Percentiles rank a stretch among this genome's conserved stretches.
Conservation (phyloP, 2,113 vertebrate genomes). For the Oreochromis niloticus region DNA sequence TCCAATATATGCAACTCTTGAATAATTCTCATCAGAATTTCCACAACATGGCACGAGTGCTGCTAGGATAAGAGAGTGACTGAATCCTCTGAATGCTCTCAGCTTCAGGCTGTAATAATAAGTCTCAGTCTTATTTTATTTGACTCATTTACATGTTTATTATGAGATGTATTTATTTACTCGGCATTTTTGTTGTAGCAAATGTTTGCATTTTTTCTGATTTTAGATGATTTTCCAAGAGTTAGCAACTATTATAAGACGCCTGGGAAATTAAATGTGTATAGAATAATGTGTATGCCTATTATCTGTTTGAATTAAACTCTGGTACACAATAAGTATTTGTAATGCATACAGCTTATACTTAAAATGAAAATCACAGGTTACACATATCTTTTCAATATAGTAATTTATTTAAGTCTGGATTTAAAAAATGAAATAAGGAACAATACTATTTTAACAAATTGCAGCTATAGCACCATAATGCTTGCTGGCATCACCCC, state of each 20-base stretch:
- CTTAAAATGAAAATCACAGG: not conserved
- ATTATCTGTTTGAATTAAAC: not conserved
- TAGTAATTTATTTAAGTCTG: not conserved
- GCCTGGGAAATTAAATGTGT: not conserved
- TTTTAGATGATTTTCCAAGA: not conserved
- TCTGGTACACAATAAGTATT: not conserved
- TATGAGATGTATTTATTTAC: not conserved
- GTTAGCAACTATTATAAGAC: not conserved
- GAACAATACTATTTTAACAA: not conserved
- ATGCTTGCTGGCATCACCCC: not conserved
- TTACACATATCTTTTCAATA: not conserved
- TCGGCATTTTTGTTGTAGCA: not conserved
- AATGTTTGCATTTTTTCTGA: not conserved
- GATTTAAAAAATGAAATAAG: not conserved
- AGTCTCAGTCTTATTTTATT: not conserved
- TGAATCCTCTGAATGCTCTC: not conserved
- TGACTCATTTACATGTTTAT: not conserved
- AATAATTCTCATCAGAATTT: not conserved
- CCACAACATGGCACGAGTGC: not conserved
- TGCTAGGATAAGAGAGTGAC: not conserved
- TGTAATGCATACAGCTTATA: not conserved
- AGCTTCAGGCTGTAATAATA: not conserved
- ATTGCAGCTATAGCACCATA: not conserved
- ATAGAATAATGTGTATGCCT: not conserved
- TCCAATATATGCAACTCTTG: not conserved